These are phyloP conservation scores for Pilophorus perplexus DNA, from an alignment of 2,888 invertebrate genomes.

Conservation along the genomic window DNA sequence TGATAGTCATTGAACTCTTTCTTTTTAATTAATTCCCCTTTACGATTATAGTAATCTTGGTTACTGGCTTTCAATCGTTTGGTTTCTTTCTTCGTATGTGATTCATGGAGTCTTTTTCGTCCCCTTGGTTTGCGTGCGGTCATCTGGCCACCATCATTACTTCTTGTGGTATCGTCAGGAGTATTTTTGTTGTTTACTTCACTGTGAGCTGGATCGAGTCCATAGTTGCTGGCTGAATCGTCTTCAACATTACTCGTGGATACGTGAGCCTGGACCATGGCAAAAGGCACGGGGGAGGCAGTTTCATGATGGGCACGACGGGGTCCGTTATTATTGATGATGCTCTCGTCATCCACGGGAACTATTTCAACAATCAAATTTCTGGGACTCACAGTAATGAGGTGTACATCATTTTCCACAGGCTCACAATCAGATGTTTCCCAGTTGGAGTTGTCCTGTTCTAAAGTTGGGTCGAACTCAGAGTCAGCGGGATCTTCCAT, in stretches of 20 bases:
- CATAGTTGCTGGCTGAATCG: no score
- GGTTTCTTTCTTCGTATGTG: neutral
- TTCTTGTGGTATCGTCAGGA: no score
- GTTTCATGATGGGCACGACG: no score
- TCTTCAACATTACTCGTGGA: neutral
- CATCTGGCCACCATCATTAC: neutral
- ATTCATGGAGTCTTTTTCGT: neutral
- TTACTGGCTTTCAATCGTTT: conserved; percentile 4
- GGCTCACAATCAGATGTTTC: neutral
- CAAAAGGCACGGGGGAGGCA: no score
- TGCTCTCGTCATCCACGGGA: neutral
- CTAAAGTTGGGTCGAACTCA: neutral
- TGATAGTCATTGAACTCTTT: conserved; percentile 10
- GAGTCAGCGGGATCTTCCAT: neutral
- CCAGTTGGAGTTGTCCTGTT: neutral
- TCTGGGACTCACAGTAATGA: no score
- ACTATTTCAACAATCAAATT: neutral
- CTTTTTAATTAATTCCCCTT: neutral
- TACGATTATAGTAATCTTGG: conserved; percentile 3
- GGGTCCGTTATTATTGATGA: neutral
- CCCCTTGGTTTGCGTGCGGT: neutral
- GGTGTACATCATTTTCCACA: no score
- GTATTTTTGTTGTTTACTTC: no score
- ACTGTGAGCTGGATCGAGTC: no score
- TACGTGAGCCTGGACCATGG: no score